These are phyloP conservation scores for Heliconius ethilla DNA, from an alignment of 2,888 invertebrate genomes.

Conservation along the genomic window DNA sequence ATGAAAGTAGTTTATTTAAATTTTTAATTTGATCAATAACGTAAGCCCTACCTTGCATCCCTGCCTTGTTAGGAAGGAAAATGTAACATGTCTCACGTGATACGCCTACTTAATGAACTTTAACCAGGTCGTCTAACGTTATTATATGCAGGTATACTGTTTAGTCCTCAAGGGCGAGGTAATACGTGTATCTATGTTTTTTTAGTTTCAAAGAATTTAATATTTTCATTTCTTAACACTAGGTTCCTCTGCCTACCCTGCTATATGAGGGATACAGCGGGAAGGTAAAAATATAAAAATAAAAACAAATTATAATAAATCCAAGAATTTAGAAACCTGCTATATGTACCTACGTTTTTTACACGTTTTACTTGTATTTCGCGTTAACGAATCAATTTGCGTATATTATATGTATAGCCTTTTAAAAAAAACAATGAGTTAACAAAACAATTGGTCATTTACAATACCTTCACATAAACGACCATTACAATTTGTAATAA, in stretches of 20 bases:
- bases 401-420: background rate
- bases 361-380: background rate
- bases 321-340: too few species aligned
- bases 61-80: background rate
- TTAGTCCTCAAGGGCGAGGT: background rate
- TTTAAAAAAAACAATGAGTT: conserved; percentile 15
- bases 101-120: background rate
- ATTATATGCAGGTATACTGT: background rate
- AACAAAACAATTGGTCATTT: conserved; percentile 14
- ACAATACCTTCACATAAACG: background rate
- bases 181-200: background rate
- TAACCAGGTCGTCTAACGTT: background rate
- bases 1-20: too few species aligned
- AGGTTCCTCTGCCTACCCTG: too few species aligned
- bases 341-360: background rate
- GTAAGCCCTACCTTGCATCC: too few species aligned
- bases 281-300: too few species aligned
- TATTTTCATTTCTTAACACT: too few species aligned
- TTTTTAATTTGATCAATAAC: too few species aligned
- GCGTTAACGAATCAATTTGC: background rate
- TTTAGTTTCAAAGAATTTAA: too few species aligned
- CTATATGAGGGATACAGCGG: too few species aligned
- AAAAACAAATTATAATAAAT: too few species aligned
- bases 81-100: background rate
- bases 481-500: conserved; percentile 8